phyloP scores from a whole-genome alignment of 2,113 vertebrate genomes.

The Cisticola juncidis region DNA sequence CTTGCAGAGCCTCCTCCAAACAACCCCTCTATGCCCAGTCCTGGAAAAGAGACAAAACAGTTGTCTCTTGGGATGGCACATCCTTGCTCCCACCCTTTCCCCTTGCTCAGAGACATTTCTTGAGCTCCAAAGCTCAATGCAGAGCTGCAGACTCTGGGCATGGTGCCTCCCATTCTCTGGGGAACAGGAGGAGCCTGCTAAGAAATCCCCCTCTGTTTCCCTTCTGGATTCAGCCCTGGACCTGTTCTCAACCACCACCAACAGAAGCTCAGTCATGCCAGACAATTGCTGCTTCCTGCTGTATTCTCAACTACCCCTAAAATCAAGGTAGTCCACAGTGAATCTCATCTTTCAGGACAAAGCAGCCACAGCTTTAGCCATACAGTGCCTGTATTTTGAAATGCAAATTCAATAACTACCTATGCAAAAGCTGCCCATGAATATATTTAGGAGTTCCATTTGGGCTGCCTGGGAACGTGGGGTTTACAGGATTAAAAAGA shows the following conservation, averaged over 20 bases:
- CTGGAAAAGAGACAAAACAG: neutral
- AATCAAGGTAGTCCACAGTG: neutral
- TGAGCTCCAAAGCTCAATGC: neutral
- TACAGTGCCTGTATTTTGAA: neutral
- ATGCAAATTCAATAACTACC: constrained; percentile 33
- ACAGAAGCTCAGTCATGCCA: neutral
- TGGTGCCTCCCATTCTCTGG: neutral
- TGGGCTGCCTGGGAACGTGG: neutral
- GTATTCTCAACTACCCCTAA: neutral
- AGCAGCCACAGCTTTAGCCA: neutral
- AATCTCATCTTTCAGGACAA: neutral
- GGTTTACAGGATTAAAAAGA: constrained; percentile 7
- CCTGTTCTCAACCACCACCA: neutral
- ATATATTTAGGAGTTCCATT: neutral
- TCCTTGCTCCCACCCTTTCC: neutral
- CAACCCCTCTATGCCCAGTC: neutral
- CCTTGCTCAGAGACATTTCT: neutral
- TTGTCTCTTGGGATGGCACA: neutral
- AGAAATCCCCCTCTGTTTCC: neutral
- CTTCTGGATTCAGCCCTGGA: neutral
- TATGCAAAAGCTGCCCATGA: constrained; percentile 27
- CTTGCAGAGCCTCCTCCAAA: neutral
- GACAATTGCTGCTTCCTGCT: neutral
- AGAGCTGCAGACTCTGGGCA: neutral
- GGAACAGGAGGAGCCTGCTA: neutral